phyloP scores from a whole-genome alignment of 2,113 vertebrate genomes.

The Scartelaos histophorus region DNA sequence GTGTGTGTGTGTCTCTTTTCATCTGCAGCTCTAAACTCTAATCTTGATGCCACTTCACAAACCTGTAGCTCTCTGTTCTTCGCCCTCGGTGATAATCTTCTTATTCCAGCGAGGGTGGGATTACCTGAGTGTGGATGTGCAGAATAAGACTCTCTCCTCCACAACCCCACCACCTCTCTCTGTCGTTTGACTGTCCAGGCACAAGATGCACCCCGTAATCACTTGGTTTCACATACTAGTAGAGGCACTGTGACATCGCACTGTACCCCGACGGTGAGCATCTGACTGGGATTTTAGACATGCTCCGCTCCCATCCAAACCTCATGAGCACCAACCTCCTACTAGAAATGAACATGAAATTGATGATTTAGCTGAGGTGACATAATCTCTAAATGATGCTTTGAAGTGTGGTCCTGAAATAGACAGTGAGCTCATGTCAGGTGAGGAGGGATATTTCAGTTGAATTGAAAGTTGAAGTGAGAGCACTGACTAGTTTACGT shows the following conservation, averaged over 20 bases:
- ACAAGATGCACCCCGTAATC: conserved; percentile 53
- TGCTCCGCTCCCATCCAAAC: conserved; percentile 10
- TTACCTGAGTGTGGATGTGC: conserved; percentile 65
- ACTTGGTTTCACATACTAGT: conserved; percentile 50
- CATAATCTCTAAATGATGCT: conserved; percentile 28
- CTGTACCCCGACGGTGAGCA: conserved; percentile 46
- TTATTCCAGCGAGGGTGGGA: conserved; percentile 52
- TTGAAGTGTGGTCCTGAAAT: conserved; percentile 19
- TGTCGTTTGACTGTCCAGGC: conserved; percentile 31
- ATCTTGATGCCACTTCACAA: conserved; percentile 9
- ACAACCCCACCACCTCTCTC: conserved; percentile 22
- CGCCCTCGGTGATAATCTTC: conserved; percentile 54
- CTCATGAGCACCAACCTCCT: conserved; percentile 11
- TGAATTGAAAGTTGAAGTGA: not conserved
- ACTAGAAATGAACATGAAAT: conserved; percentile 35
- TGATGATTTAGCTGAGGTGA: conserved; percentile 22
- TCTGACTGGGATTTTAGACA: conserved; percentile 30
- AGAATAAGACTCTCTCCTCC: conserved; percentile 40
- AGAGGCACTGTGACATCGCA: conserved; percentile 27
- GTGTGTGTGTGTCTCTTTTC: conserved; percentile 4
- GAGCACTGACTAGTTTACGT: not conserved
- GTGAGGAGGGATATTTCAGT: conserved; percentile 14
- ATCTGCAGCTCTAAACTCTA: conserved; percentile 3
- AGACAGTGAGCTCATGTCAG: conserved; percentile 17
- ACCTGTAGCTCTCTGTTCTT: conserved; percentile 25